A percentile compares a stretch with the other conserved stretches of the same genome.
phyloP scores from a whole-genome alignment of 2,888 invertebrate species.

The Ophion ellenae region DNA sequence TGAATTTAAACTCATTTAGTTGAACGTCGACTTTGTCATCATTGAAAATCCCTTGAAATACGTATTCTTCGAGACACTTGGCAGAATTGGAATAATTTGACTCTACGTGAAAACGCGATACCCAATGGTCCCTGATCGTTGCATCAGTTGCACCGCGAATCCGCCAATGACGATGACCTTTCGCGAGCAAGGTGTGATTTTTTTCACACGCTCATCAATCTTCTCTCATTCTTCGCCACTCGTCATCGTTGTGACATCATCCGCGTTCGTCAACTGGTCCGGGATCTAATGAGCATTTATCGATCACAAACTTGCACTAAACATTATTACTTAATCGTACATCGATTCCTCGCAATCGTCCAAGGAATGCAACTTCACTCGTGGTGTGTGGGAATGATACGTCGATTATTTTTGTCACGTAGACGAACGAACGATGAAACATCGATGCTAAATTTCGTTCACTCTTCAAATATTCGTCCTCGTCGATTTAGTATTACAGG shows the following conservation, averaged over 20 bases:
- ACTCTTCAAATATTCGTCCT: constrained; percentile 23
- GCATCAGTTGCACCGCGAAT: constrained; percentile 47
- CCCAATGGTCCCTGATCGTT: constrained; percentile 21
- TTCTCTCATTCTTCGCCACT: constrained; percentile 21
- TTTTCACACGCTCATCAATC: neutral
- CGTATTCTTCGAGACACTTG: constrained; percentile 23
- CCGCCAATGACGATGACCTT: constrained; percentile 28
- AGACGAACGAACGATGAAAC: constrained; percentile 32
- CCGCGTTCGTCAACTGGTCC: constrained; percentile 53
- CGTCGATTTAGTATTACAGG: constrained; percentile 52
- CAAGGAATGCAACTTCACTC: constrained; percentile 75
- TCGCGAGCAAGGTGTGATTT: constrained; percentile 31
- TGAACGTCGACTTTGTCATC: constrained; percentile 3
- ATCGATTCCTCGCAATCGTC: constrained; percentile 64
- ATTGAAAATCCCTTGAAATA: constrained; percentile 33
- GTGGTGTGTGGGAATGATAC: constrained; percentile 74
- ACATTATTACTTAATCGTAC: constrained; percentile 30
- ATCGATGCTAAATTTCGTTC: constrained; percentile 19
- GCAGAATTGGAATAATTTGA: constrained; percentile 25
- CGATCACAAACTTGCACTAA: constrained; percentile 20
- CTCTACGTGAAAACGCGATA: constrained; percentile 16
- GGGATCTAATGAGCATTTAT: constrained; percentile 57
- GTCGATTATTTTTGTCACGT: constrained; percentile 54
- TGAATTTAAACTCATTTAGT: neutral
- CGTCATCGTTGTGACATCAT: constrained; percentile 23